Evolutionary conservation across 1,140 invertebrate genomes (phyloP), one percentile per base, ranked within the genome.

Genomic region (Lasioglossum baleicum): DNA sequence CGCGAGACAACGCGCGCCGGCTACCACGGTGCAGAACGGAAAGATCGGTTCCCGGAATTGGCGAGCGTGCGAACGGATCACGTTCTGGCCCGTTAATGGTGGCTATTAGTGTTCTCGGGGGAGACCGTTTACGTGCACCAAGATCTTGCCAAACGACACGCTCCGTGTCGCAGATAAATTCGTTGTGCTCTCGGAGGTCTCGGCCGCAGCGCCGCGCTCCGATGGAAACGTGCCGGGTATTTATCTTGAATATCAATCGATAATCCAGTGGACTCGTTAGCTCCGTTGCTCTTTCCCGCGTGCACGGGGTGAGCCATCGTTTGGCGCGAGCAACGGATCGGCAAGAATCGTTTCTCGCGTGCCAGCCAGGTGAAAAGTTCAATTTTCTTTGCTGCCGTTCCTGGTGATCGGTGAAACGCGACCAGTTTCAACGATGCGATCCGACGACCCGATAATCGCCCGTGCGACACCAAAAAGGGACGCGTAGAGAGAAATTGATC

Each of bases 31-130:
- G 53, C 63, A 68, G 79, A 77, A 70, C 69, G 58, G 61, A 76
- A 85, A 69, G 61, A 81, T 81, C 22, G 82, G 44, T 81, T 83
- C 82, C 74, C 67, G 75, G 78, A 85, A 85, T 85, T 81, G 61
- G 66, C 78, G 69, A 83, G 80, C 82, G 82, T 78, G 80, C 68
- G 74, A 83, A 80, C 51, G 78, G 77, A 83, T 71, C 74, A 74
- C 70, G 76, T 85, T 51, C 73, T 65, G 76, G 70, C 74, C 70
- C 69, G 79, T 83, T 82, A 83, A 85, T 83, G 83, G 82, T 63
- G 74, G 82, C 83, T 81, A 85, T 85, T 85, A 81, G 58, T 51
- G 76, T 82, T 82, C 69, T 65, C 76, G 76, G 73, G 64, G 77
- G 81, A 78, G 81, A 80, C 65, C 76, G 81, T 82, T 82, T 80